Percentiles rank a stretch among this genome's conserved stretches.
Conservation (phyloP, 2,113 vertebrate genomes). For the Symphodus melops region DNA sequence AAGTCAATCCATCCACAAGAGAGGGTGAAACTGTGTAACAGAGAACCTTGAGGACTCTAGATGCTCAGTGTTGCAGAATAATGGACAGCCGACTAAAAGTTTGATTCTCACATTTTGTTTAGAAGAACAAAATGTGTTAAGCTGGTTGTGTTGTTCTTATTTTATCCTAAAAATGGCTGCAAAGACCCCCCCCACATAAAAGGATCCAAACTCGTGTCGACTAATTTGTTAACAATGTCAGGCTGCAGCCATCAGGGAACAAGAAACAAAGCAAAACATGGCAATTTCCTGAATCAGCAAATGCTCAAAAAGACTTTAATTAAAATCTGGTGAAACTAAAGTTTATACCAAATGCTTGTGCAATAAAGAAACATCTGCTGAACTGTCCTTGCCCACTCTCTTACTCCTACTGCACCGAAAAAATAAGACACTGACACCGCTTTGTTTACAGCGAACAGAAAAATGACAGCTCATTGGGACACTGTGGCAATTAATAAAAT, state of each 20-base stretch:
- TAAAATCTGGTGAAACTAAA: neutral
- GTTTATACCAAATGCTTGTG: neutral
- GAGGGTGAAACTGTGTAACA: neutral
- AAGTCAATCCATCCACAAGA: slow-evolving; percentile 2
- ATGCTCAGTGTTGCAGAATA: no score
- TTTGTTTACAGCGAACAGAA: neutral
- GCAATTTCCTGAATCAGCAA: neutral
- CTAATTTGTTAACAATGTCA: neutral
- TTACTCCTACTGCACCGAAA: neutral
- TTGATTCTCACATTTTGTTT: neutral
- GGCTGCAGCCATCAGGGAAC: neutral
- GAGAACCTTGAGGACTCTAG: neutral
- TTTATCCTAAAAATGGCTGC: neutral
- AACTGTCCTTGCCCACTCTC: neutral
- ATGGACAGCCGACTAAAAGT: neutral
- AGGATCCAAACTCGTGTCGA: neutral
- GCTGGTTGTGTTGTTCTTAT: neutral
- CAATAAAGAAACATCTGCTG: slow-evolving; percentile 4
- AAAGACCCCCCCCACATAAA: neutral
- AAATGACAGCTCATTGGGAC: neutral
- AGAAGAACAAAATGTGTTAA: neutral
- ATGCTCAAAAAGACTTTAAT: neutral
- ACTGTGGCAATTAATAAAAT: slow-evolving; percentile 10
- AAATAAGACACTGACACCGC: neutral
- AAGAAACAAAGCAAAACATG: neutral